phyloP scores from a whole-genome alignment of 2,113 vertebrate genomes.

The Bubalus kerabau region DNA sequence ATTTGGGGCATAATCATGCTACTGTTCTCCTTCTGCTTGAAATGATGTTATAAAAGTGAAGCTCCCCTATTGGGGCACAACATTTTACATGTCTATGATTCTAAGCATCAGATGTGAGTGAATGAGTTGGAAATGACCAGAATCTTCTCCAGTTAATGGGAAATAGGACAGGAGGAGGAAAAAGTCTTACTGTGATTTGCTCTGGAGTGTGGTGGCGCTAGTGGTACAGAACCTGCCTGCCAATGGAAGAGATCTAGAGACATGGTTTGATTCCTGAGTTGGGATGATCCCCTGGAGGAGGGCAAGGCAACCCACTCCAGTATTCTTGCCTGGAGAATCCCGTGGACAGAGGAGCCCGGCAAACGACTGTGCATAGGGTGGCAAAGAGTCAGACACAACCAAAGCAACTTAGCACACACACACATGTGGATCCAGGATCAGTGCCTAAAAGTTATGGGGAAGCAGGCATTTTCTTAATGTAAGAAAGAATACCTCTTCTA shows the following conservation, averaged over 20 bases:
- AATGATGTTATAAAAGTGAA: background rate
- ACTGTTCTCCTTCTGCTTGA: background rate
- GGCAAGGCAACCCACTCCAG: background rate
- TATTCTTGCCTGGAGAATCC: background rate
- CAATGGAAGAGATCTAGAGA: background rate
- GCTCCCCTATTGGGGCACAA: background rate
- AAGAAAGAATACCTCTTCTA: background rate
- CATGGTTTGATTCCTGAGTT: background rate
- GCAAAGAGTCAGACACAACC: background rate
- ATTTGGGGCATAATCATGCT: rapidly evolving
- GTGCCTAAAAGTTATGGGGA: background rate
- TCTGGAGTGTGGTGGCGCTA: background rate
- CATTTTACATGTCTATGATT: background rate
- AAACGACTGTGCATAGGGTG: background rate
- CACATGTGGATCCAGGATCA: background rate
- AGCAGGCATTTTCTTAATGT: background rate
- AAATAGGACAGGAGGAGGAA: background rate
- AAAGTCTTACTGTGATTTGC: background rate
- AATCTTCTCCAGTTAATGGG: background rate
- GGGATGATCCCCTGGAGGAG: background rate
- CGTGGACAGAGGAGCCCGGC: background rate
- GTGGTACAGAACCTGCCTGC: background rate
- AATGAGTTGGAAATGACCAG: background rate
- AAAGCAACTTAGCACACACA: background rate
- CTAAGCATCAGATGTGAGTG: too few species aligned